A percentile compares a stretch with the other conserved stretches of the same genome.
phyloP scores from a whole-genome alignment of 2,113 vertebrate genomes.

The Dissostichus mawsoni region DNA sequence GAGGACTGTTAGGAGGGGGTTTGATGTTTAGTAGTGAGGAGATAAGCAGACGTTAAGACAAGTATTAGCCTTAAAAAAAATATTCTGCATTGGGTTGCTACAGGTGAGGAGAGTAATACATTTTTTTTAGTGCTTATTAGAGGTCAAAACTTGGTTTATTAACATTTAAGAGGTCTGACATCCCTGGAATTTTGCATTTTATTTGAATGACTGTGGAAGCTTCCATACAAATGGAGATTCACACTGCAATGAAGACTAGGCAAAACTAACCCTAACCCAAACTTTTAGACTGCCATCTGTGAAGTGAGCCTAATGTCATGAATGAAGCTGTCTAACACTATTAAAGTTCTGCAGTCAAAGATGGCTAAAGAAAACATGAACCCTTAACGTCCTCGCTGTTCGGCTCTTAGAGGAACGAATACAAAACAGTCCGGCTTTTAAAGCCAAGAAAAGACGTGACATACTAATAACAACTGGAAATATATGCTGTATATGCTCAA shows the following conservation, averaged over 20 bases:
- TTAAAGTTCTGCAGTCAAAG: background rate
- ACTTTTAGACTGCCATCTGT: too few relatives aligned
- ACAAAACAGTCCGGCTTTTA: too few relatives aligned
- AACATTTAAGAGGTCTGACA: background rate
- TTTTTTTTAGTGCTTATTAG: background rate
- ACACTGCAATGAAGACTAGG: too few relatives aligned
- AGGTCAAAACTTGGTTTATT: background rate
- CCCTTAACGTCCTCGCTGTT: background rate
- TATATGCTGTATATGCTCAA: background rate
- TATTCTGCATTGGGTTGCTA: background rate
- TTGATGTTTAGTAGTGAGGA: slow-evolving; percentile 30
- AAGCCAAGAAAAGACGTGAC: too few relatives aligned
- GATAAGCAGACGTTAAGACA: slow-evolving; percentile 5
- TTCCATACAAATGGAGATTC: too few relatives aligned
- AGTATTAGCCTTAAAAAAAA: slow-evolving; percentile 8
- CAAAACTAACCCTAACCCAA: too few relatives aligned
- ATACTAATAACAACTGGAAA: background rate
- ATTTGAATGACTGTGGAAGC: too few relatives aligned
- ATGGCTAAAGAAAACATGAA: background rate
- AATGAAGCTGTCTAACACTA: background rate
- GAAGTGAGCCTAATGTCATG: background rate
- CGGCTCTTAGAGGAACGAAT: background rate
- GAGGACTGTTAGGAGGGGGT: slow-evolving; percentile 21
- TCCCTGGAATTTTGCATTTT: too few relatives aligned
- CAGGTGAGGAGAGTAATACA: background rate